These are phyloP conservation scores for Lepidurus couesii DNA, from an alignment of 1,140 invertebrate species.

Conservation along the genomic window DNA sequence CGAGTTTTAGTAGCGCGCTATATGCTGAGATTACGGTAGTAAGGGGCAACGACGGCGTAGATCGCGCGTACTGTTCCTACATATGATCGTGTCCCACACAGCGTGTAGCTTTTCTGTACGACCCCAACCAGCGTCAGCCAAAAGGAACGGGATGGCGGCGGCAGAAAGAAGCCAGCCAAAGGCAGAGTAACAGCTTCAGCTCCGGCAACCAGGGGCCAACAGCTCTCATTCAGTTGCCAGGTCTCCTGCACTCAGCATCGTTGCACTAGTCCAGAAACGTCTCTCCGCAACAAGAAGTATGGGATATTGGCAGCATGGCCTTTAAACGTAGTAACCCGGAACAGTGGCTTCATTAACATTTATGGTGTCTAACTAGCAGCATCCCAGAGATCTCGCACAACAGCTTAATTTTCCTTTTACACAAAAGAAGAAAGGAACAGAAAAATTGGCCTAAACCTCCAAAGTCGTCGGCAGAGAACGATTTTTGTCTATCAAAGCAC, in stretches of 20 bases:
- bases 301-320: not conserved
- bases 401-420: not conserved
- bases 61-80: too few species aligned
- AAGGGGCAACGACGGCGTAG: too few species aligned
- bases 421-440: not conserved
- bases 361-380: not conserved
- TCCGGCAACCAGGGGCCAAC: not conserved
- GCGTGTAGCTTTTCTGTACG: not conserved
- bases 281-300: not conserved
- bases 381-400: not conserved
- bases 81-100: too few species aligned
- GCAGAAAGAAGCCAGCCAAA: not conserved
- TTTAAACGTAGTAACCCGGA: slow-evolving; percentile 8
- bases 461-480: too few species aligned
- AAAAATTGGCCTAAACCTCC: not conserved
- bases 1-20: too few species aligned
- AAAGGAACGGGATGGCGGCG: not conserved
- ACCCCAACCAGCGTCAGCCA: not conserved
- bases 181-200: not conserved
- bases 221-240: slow-evolving; percentile 11
- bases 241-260: not conserved
- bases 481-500: too few species aligned
- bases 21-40: too few species aligned
- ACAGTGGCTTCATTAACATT: slow-evolving; percentile 15
- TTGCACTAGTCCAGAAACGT: not conserved